Evolutionary conservation across 2,888 invertebrate species (phyloP).

Genomic region (Oscheius myriophilus): DNA sequence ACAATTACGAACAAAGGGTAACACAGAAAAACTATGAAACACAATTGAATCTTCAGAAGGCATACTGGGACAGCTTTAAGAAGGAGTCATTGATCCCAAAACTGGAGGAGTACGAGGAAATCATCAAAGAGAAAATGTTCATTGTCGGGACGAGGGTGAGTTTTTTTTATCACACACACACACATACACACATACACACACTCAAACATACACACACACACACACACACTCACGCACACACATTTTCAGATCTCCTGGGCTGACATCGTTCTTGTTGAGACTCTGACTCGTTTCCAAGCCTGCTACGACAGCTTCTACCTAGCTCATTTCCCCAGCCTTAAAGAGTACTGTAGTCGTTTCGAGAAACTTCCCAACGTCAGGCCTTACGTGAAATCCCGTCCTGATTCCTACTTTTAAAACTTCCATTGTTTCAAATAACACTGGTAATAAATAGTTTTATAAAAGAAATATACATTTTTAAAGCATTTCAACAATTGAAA

Average conservation of each 20-base stretch:
- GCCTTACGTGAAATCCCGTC: conserved; percentile 48
- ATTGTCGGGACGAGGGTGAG: conserved; percentile 47
- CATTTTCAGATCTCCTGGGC: conserved; percentile 58
- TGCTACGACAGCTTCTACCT: conserved; percentile 59
- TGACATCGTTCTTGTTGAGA: conserved; percentile 59
- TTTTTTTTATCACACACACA: conserved; percentile 5
- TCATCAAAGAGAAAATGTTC: conserved; percentile 41
- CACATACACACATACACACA: background rate
- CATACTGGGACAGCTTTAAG: conserved; percentile 43
- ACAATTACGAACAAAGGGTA: conserved; percentile 58
- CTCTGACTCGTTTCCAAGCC: conserved; percentile 54
- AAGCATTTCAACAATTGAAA: too few relatives aligned
- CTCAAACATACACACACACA: background rate
- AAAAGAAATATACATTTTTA: too few relatives aligned
- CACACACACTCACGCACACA: background rate
- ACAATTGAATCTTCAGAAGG: conserved; percentile 32
- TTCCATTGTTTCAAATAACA: conserved; percentile 1
- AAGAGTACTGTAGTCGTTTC: conserved; percentile 44
- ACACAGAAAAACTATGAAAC: background rate
- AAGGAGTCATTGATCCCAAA: conserved; percentile 46
- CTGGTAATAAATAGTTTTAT: too few relatives aligned
- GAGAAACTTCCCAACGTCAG: conserved; percentile 48
- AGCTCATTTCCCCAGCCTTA: conserved; percentile 49
- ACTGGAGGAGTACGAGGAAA: conserved; percentile 47
- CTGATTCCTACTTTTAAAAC: conserved; percentile 46